phyloP scores from a whole-genome alignment of 2,888 invertebrate genomes.

The Drosophila percnosoma region DNA sequence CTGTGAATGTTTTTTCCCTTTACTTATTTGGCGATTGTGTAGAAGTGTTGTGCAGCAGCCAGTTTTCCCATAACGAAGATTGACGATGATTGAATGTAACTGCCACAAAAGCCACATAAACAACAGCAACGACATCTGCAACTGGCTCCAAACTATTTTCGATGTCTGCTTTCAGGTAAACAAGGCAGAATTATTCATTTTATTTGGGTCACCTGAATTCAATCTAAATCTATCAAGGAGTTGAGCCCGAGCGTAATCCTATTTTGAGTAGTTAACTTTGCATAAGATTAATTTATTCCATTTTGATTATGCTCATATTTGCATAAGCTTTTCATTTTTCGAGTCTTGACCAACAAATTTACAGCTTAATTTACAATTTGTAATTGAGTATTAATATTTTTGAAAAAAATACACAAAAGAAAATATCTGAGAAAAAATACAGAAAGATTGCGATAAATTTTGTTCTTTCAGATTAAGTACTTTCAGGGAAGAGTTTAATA shows the following conservation, averaged over 20 bases:
- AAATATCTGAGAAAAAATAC: background rate
- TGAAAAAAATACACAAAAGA: background rate
- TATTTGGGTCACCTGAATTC: background rate
- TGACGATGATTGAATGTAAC: slow-evolving; percentile 53
- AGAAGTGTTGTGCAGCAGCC: slow-evolving; percentile 38
- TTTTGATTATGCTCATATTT: background rate
- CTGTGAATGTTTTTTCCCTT: slow-evolving; percentile 38
- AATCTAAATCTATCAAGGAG: background rate
- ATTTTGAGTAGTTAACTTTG: background rate
- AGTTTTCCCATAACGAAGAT: slow-evolving; percentile 25
- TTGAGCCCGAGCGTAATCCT: background rate
- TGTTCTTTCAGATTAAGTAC: background rate
- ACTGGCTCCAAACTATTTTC: slow-evolving; percentile 3
- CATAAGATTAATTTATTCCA: background rate
- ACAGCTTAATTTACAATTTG: background rate
- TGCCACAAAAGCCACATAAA: slow-evolving; percentile 11
- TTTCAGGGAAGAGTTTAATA: background rate
- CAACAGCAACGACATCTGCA: slow-evolving; percentile 20
- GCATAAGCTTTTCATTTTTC: background rate
- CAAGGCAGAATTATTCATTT: background rate
- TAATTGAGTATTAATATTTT: background rate
- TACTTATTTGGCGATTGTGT: slow-evolving; percentile 51
- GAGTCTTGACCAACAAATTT: background rate
- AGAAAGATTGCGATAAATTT: background rate
- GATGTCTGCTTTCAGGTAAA: background rate